Conservation (phyloP, 1,140 invertebrate genomes). For the Diprion similis region DNA sequence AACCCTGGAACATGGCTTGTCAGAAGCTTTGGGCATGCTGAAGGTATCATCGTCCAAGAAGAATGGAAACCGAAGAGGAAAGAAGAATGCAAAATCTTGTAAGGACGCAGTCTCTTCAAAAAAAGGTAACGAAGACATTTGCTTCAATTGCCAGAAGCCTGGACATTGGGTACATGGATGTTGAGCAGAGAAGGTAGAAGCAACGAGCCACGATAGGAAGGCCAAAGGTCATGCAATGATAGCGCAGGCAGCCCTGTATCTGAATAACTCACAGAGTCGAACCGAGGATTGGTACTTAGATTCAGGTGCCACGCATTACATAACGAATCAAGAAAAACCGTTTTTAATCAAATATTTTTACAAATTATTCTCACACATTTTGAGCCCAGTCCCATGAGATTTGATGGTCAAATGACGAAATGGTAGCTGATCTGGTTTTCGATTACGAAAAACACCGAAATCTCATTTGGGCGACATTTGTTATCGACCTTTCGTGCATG, state of each 20-base stretch:
- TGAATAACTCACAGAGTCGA: neutral
- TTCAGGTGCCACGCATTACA: neutral
- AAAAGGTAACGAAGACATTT: slow-evolving; percentile 9
- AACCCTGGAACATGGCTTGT: slow-evolving; percentile 18
- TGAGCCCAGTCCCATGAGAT: too few relatives aligned
- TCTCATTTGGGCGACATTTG: too few relatives aligned
- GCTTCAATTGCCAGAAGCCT: slow-evolving; percentile 23
- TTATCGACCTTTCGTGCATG: too few relatives aligned
- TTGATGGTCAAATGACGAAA: too few relatives aligned
- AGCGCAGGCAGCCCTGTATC: slow-evolving; percentile 14
- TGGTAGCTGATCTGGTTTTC: too few relatives aligned
- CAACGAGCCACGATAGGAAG: slow-evolving; percentile 11
- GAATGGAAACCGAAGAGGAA: too few relatives aligned
- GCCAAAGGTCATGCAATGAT: slow-evolving; percentile 20
- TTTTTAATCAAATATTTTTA: neutral
- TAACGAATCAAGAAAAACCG: neutral
- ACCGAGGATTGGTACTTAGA: neutral
- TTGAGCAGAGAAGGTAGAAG: slow-evolving; percentile 4
- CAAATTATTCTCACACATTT: too few relatives aligned
- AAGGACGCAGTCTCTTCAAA: slow-evolving; percentile 1
- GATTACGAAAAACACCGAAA: too few relatives aligned
- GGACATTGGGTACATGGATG: slow-evolving; percentile 23
- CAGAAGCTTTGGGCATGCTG: slow-evolving; percentile 17
- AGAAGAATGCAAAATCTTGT: neutral
- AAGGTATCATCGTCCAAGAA: slow-evolving; percentile 15